A percentile compares a stretch with the other conserved stretches of the same genome.
These are phyloP conservation scores for Sitta europaea DNA, from an alignment of 2,113 vertebrate genomes.

Conservation along the genomic window DNA sequence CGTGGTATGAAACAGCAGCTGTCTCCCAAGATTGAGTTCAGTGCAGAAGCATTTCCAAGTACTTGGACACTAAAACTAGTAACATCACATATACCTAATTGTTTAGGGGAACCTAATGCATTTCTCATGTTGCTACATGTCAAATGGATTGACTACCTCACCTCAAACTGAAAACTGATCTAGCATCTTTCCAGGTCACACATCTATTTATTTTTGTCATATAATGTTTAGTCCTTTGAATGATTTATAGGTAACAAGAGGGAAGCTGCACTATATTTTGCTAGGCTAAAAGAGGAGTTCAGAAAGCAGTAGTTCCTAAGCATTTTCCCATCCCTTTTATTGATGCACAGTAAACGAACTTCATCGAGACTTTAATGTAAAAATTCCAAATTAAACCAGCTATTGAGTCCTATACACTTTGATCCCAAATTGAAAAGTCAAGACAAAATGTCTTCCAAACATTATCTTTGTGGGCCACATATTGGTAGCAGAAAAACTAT, in stretches of 20 bases:
- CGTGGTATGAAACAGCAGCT: not conserved
- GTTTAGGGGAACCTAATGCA: not conserved
- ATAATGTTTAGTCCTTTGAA: not conserved
- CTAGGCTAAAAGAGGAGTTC: not conserved
- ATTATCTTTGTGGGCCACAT: not conserved
- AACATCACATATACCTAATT: not conserved
- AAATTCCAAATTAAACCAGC: not conserved
- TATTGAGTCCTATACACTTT: not conserved
- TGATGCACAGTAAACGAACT: not conserved
- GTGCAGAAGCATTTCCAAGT: not conserved
- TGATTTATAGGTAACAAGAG: not conserved
- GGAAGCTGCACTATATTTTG: not conserved
- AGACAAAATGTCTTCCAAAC: not conserved
- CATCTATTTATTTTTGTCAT: not conserved
- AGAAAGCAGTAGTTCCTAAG: not conserved
- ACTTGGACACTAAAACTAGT: not conserved
- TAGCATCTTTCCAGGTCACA: not conserved
- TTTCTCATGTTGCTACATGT: not conserved
- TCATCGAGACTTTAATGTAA: not conserved
- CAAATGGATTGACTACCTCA: not conserved
- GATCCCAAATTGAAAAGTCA: not conserved
- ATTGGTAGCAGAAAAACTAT: not conserved
- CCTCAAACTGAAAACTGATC: not conserved
- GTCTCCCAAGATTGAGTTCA: not conserved
- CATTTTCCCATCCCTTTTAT: not conserved